These are phyloP conservation scores for Rhizomys pruinosus DNA, from an alignment of 2,113 vertebrate species.

Conservation along the genomic window DNA sequence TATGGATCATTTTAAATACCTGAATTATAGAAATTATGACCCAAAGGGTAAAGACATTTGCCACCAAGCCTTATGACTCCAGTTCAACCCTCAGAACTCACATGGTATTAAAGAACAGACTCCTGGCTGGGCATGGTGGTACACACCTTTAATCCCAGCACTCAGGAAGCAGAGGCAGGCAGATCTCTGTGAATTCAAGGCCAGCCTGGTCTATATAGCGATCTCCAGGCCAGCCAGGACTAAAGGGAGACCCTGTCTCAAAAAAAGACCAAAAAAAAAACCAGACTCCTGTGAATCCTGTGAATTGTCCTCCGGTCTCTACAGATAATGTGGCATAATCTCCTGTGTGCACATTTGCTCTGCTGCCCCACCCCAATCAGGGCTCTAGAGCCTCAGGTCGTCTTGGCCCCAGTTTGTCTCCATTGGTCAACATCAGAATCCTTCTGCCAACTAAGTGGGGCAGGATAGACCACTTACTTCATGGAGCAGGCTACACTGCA, in stretches of 20 bases:
- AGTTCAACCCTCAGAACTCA: neutral
- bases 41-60: neutral
- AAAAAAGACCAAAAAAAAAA: no score
- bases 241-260: no score
- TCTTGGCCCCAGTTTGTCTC: neutral
- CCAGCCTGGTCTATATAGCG: no score
- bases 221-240: no score
- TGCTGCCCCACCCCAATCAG: no score
- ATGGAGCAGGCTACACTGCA: neutral
- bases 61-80: neutral
- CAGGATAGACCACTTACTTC: neutral
- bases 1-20: neutral
- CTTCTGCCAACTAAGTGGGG: neutral
- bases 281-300: neutral
- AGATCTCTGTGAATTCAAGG: no score
- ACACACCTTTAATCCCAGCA: no score
- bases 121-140: no score
- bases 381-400: no score
- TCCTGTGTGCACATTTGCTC: no score
- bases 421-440: neutral
- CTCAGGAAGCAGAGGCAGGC: no score
- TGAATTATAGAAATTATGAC: neutral
- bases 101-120: neutral
- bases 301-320: neutral
- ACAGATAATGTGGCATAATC: neutral